Evolutionary conservation across 2,113 vertebrate genomes (phyloP), one percentile per base, ranked within the genome.

Genomic region (Takifugu bimaculatus): DNA sequence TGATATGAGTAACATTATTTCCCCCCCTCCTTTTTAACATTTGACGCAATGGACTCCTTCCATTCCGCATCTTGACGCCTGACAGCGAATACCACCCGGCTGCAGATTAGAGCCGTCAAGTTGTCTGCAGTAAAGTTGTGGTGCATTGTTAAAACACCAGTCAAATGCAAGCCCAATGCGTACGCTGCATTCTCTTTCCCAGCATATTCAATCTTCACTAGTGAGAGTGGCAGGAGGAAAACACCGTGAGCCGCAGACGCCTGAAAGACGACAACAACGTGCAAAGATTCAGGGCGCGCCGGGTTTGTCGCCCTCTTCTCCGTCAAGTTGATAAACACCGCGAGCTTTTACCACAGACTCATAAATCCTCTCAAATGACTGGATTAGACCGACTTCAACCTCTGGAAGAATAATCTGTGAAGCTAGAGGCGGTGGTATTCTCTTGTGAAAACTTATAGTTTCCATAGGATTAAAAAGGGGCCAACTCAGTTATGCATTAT

Each of bases 401-500:
- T n/a, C 67, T 61, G 50, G 54, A 20, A 47, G 63, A 78, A 56
- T 12, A 26, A 50, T 1, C 5, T 79, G 66, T 75, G 57, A 56
- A 59, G 72, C 72, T 67, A 51, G 56, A 6, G 51, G 62, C 67
- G 54, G 42, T 3, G 25, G 13, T 47, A 49, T 70, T 65, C 66
- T 70, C 64, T 49, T 13, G 63, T 67, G 72, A 75, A 78, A 65
- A 48, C 57, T 11, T 63, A 56, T 60, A 48, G 78, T 60, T 70
- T 74, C 70, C 60, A 57, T 70, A 67, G 62, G 47, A n/a, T 72
- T 47, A 39, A 50, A 44, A 13, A 57, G 60, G 71, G 70, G 56
- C 52, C 29, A 80, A 80, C 68, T 77, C 56, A 65, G 84, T 71
- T 83, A 70, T 82, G 82, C 85, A 57, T 90, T 90, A 88, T 85